Evolutionary conservation across 1,140 invertebrate genomes (phyloP).

Genomic region (Chironomus striatipennis): DNA sequence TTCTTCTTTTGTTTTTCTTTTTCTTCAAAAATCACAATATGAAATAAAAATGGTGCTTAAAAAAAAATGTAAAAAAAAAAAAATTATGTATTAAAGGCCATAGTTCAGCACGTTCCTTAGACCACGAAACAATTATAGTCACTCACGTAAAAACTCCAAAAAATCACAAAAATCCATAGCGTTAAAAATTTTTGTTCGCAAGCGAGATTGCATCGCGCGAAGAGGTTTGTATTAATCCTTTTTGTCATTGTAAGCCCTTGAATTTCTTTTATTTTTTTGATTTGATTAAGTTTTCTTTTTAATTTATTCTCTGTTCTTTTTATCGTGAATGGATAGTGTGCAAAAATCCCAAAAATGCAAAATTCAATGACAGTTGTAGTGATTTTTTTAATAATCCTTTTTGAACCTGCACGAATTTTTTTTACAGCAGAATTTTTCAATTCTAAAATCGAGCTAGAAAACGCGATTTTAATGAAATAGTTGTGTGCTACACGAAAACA

Average conservation of each 20-base stretch:
- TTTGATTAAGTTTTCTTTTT: too few relatives aligned
- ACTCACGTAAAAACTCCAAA: conserved; percentile 18
- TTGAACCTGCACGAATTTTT: too few relatives aligned
- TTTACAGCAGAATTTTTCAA: too few relatives aligned
- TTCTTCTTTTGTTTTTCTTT: neutral
- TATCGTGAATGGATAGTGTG: too few relatives aligned
- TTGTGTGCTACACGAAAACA: too few relatives aligned
- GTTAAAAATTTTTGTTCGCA: neutral
- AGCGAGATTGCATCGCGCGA: neutral
- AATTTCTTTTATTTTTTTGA: too few relatives aligned
- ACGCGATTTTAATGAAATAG: too few relatives aligned
- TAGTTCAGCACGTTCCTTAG: conserved; percentile 19
- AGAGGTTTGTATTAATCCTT: conserved; percentile 11
- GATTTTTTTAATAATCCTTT: too few relatives aligned
- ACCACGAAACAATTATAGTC: neutral
- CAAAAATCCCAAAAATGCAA: too few relatives aligned
- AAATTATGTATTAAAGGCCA: conserved; percentile 3
- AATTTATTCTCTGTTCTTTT: too few relatives aligned
- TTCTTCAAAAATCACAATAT: neutral
- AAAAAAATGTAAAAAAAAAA: neutral
- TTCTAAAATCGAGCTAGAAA: too few relatives aligned
- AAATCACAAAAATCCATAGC: conserved; percentile 13
- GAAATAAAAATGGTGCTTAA: neutral
- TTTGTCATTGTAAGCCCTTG: neutral
- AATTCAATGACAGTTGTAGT: too few relatives aligned